Conservation (phyloP, 2,113 vertebrate genomes). For the Stegostoma tigrinum region DNA sequence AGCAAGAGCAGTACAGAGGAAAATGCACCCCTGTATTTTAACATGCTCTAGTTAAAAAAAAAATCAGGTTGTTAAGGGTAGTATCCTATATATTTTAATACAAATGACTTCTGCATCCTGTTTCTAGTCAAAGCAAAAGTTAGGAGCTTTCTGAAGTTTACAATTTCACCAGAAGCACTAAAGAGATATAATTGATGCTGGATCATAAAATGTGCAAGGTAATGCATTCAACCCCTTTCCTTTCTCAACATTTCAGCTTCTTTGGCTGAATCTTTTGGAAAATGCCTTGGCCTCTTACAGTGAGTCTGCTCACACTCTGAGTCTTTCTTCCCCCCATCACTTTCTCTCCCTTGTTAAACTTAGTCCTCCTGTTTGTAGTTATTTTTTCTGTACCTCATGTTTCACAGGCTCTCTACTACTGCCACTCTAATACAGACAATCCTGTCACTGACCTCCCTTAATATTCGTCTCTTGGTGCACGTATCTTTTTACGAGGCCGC, state of each 20-base stretch:
- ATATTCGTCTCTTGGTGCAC: background rate
- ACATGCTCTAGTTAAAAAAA: background rate
- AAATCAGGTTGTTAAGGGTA: background rate
- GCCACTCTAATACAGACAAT: background rate
- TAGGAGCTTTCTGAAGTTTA: background rate
- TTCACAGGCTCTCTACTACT: too few species aligned
- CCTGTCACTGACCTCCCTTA: background rate
- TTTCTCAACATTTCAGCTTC: background rate
- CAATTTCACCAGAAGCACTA: background rate
- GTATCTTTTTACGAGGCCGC: background rate
- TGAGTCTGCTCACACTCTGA: background rate
- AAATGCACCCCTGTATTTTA: background rate
- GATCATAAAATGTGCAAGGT: background rate
- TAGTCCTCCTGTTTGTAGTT: background rate
- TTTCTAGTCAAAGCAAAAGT: background rate
- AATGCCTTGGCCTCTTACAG: background rate
- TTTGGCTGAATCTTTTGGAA: background rate
- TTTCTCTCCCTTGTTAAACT: background rate
- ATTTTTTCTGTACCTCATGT: background rate
- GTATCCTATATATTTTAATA: background rate
- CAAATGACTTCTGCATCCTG: background rate
- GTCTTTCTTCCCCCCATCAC: too few species aligned
- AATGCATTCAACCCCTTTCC: background rate
- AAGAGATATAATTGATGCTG: background rate
- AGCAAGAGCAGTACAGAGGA: background rate